These are phyloP conservation scores for Melinaea marsaeus DNA, from an alignment of 2,888 invertebrate genomes.

Conservation along the genomic window DNA sequence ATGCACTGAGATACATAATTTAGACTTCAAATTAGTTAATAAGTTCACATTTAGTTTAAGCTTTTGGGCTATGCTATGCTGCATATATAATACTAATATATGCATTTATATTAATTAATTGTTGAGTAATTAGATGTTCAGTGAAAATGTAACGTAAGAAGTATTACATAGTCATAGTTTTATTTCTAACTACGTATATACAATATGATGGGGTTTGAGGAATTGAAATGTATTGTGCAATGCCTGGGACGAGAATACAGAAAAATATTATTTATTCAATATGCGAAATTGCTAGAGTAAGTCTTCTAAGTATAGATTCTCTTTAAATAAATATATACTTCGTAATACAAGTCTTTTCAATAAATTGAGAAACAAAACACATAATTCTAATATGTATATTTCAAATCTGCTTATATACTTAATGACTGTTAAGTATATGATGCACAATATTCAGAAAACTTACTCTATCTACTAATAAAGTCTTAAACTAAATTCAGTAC, in stretches of 20 bases:
- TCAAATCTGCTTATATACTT: no score
- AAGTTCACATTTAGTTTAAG: constrained; percentile 3
- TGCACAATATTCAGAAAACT: constrained; percentile 2
- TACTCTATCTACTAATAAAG: neutral
- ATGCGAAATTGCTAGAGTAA: neutral
- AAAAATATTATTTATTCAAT: neutral
- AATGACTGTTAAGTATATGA: neutral
- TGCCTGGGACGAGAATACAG: neutral
- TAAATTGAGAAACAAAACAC: no score
- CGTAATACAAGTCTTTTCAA: no score
- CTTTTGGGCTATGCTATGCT: constrained; percentile 4
- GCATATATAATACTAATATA: constrained; percentile 7
- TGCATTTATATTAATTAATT: neutral
- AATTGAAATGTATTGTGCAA: neutral
- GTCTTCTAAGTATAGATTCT: neutral
- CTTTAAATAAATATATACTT: no score
- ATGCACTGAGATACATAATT: constrained; percentile 48
- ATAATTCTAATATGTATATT: no score
- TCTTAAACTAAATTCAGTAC: neutral
- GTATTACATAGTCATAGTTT: neutral
- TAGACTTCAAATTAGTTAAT: neutral
- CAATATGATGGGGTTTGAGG: constrained; percentile 2
- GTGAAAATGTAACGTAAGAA: neutral
- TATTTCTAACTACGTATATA: constrained; percentile 1
- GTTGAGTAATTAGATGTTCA: neutral